These are phyloP conservation scores for Apotomis betuletana DNA, from an alignment of 2,888 invertebrate species.

Conservation along the genomic window DNA sequence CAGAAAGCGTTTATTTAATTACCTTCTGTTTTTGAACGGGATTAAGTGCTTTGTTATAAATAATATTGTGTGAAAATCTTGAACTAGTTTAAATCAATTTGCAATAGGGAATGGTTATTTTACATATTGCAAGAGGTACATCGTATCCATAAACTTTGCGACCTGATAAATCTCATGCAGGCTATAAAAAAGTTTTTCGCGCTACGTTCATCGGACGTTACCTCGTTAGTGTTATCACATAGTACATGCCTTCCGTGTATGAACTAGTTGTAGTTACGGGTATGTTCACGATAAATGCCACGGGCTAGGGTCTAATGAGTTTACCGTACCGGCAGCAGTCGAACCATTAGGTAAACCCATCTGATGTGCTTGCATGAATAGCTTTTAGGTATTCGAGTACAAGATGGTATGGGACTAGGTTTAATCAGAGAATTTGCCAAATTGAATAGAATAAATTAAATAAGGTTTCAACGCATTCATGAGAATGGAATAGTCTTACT, in stretches of 20 bases:
- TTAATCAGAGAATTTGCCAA: neutral
- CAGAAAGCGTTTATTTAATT: too few species aligned
- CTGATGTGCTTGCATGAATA: neutral
- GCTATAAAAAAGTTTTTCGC: neutral
- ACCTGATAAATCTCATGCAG: constrained; percentile 1
- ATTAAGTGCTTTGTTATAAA: too few species aligned
- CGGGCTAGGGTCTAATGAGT: constrained; percentile 12
- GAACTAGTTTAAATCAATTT: too few species aligned
- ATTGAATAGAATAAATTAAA: neutral
- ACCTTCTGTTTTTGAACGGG: too few species aligned
- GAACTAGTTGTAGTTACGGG: neutral
- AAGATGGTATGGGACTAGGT: neutral
- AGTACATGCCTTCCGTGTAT: neutral
- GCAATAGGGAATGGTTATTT: too few species aligned
- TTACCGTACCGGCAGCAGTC: constrained; percentile 9
- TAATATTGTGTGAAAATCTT: too few species aligned
- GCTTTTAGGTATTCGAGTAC: constrained; percentile 7
- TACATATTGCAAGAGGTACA: too few species aligned
- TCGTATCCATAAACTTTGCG: neutral
- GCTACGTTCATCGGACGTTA: neutral
- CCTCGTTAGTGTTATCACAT: neutral
- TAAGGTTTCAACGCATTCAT: neutral
- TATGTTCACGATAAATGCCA: constrained; percentile 4
- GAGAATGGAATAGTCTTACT: neutral
- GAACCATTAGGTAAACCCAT: constrained; percentile 3